Base-by-base conservation (phyloP, 2,797 vertebrate species). In the Geotrypetes seraphini region DNA sequence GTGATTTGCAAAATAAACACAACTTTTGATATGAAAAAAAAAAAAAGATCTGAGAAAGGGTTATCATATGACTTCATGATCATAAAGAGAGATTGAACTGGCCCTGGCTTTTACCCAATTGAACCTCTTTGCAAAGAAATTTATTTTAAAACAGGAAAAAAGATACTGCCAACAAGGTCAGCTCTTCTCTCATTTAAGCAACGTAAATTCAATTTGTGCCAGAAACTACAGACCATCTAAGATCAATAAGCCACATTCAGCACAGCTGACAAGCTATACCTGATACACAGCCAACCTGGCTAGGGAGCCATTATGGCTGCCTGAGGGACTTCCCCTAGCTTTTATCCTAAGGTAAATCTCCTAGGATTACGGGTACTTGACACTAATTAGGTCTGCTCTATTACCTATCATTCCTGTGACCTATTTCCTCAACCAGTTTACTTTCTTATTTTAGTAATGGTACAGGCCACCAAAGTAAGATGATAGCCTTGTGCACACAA, bases 281-380 rank as follows among this genome's bases (percentile, higher is more conserved):
- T 90, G 85, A 89, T 83, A 72, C 79, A 58, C 60, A 57, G 67
- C 75, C 78, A 83, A 43, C 71, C 66, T 86, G 83, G 73, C 68
- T 41, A 63, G 69, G 70, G 75, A 81, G 61, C 74, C 66, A 69
- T 69, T 81, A 63, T 75, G 73, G 60, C 59, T 69, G 85, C 83
- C 85, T 73, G 73, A 66, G 84, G 86, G 84, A 86, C 63, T 81
- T 80, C 60, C 65, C 37, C 55, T 51, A 25, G 58, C 73, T 83
- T 79, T 87, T 84, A 91, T 90, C 86, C 53, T 29, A 31, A 69
- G 81, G 68, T 75, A 66, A 66, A 84, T 90, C 88, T 90, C 86
- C 55, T 58, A 84, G 84, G 88, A 90, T 95, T 95, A 91, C 87
- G 89, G 88, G 88, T 94, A 90, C 88, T 96, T 92, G 86, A 68